Conservation (phyloP, 2,113 vertebrate genomes). For the Pterocles gutturalis region DNA sequence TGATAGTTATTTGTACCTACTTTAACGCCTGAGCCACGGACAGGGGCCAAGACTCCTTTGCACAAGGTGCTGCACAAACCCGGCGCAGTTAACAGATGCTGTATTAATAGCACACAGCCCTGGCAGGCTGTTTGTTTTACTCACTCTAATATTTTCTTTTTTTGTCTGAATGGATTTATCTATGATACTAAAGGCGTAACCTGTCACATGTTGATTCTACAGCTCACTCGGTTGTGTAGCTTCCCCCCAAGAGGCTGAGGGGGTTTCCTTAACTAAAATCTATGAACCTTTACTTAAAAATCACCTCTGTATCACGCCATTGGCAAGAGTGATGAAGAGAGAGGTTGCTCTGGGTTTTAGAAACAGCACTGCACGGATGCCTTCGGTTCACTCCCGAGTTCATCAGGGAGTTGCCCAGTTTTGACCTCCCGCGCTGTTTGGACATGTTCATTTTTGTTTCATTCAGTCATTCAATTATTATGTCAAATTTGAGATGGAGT, state of each 20-base stretch:
- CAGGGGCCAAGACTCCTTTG: background rate
- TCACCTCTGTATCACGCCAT: background rate
- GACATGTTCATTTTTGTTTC: background rate
- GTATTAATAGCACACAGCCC: accelerated
- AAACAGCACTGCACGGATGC: background rate
- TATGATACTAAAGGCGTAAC: background rate
- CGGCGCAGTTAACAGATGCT: background rate
- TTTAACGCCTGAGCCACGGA: background rate
- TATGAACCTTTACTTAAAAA: background rate
- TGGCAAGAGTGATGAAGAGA: background rate
- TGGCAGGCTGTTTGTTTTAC: background rate
- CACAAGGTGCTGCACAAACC: background rate
- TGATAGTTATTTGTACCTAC: background rate
- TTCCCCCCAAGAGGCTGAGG: background rate
- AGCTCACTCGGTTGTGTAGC: background rate
- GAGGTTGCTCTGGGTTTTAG: background rate
- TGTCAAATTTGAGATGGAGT: conserved; percentile 13
- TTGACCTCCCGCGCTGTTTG: background rate
- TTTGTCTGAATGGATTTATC: background rate
- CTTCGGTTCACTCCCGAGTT: background rate
- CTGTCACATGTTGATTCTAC: background rate
- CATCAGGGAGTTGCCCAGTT: background rate
- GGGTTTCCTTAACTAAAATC: background rate
- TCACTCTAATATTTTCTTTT: background rate
- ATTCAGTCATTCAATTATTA: conserved; percentile 2